Conservation (phyloP, 2,113 vertebrate species). For the Colaptes auratus region DNA sequence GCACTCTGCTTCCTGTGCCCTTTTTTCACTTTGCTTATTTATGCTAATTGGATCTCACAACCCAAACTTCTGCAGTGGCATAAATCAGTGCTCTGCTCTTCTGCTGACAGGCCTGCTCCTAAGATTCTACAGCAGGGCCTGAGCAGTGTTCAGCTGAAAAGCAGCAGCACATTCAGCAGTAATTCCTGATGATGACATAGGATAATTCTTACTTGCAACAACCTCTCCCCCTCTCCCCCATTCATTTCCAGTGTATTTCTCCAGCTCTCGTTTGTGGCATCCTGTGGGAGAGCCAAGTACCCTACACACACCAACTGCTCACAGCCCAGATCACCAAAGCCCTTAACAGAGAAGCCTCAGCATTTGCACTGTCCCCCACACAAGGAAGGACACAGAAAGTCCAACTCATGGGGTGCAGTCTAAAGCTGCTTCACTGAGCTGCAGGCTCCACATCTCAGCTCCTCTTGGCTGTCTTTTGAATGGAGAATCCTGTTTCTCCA, state of each 20-base stretch:
- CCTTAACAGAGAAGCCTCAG: neutral
- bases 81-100: constrained; percentile 39
- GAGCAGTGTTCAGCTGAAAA: constrained; percentile 5
- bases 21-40: neutral
- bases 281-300: neutral
- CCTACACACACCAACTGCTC: neutral
- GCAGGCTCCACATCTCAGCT: neutral
- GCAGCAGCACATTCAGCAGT: neutral
- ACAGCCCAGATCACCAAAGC: neutral
- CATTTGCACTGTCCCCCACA: neutral
- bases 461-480: neutral
- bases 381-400: neutral
- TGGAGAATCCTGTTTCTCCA: neutral
- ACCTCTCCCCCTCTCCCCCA: neutral
- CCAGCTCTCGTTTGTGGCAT: neutral
- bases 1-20: neutral
- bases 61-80: constrained; percentile 20
- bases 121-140: neutral
- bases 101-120: constrained; percentile 3
- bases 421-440: neutral
- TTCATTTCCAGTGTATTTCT: neutral
- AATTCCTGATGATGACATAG: neutral
- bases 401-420: neutral
- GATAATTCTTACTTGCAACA: neutral
- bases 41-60: constrained; percentile 18